Base-by-base conservation (phyloP, 2,113 vertebrate species). In the Ochotona princeps region DNA sequence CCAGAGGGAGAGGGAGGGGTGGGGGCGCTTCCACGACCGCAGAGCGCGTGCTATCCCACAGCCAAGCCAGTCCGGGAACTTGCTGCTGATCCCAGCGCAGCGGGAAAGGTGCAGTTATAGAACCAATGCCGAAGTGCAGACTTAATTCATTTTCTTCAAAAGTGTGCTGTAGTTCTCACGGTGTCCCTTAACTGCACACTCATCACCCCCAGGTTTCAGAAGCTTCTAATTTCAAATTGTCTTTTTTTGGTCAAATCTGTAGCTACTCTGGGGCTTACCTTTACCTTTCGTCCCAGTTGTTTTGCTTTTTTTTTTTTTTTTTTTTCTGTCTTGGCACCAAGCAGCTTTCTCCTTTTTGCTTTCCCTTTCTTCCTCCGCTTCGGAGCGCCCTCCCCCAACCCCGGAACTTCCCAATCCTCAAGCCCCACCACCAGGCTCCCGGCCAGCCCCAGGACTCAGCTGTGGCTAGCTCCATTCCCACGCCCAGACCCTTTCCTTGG, bases 131-230 rank as follows among this genome's bases (percentile, higher is more conserved):
- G 4, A 44, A 44, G 38, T 44, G 38, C 38, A 44, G 38, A 91
- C 54, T 44, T 66, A 78, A 86, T 47, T 51, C 44, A 57, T 14
- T 57, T 57, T 7, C 54, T 57, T 89, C 60, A n/a, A 23, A 7
- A 25, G 65, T 10, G 38, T 54, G 44, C 35, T 87, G 80, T 73
- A 60, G n/a, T 32, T 87, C 66, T 90, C 67, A n/a, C 75, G 66
- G 9, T 25, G 75, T 61, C 54, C 54, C 17, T 67, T 76, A 65
- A 67, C 63, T 15, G 1, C 1, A 63, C 54, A 49, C 20, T 6
- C 21, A 13, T 57, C 87, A 32, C 23, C 26, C 47, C 61, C 51
- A 13, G 8, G 73, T 32, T 30, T 63, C 78, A 28, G 32, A 6
- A 67, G 18, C 57, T 69, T 84, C 61, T 93, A 44, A 44, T 44